Base-by-base conservation (phyloP, 2,113 vertebrate species). In the Acanthochromis polyacanthus region DNA sequence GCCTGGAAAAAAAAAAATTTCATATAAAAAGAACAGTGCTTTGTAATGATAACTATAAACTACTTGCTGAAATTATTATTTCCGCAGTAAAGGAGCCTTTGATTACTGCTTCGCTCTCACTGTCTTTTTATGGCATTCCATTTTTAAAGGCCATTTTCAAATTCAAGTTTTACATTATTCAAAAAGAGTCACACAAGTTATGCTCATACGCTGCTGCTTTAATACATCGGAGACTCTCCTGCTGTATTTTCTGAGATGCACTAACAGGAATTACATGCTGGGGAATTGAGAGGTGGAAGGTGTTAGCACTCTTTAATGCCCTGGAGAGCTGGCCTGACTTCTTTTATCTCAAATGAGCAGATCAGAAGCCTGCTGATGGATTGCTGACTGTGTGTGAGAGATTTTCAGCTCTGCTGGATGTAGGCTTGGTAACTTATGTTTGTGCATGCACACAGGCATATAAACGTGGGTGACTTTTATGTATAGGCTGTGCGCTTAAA, bases 271-370 rank as follows among this genome's bases (percentile, higher is more conserved):
- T 84, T 65, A 69, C 58, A 84, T 65, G 80, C 63, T 72, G 58
- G 59, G 73, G 83, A 79, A 82, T 71, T 80, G 74, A 72, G 78
- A 76, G 68, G 61, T 81, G 65, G 74, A 87, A 84, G 56, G 79
- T 84, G 72, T 69, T 71, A 12, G 45, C 2, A 22, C 82, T 83
- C 36, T n/a, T 51, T 67, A 77, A 81, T 62, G 74, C 81, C 77
- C 77, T 0, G 43, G 62, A 79, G 84, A 75, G 75, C 51, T 83
- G 58, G 53, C 63, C 68, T 67, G 58, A 64, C 83, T 81, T 74
- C 51, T 90, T 85, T 87, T 81, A 85, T 88, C 87, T 85, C 65
- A 85, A 81, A 89, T 81, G 78, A 85, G 82, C 67, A 71, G 81
- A 88, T 89, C 84, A 71, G 76, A 79, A 58, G 71, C 60, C 61